Evolutionary conservation across 1,140 invertebrate species (phyloP), one percentile per base, ranked within the genome.

Genomic region (Oreohelix idahoensis): DNA sequence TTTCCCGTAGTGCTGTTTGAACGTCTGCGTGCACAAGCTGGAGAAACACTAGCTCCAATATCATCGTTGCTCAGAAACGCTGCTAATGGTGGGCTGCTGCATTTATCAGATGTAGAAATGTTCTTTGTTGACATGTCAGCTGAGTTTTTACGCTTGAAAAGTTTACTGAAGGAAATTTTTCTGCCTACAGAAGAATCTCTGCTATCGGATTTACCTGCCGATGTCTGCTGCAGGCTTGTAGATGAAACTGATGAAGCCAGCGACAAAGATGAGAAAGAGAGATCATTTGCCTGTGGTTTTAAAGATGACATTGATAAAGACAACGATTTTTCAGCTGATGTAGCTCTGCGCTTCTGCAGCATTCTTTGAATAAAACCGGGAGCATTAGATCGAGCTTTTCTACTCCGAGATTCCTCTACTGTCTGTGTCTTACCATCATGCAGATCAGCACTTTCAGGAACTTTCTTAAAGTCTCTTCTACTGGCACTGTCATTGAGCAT

Each of bases 31-130:
- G n/a, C 8, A 66, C 11, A 13, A 13, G 20, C 11, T 11, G 63
- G 17, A 32, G 63, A 5, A 32, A 32, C 63, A 15, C 20, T 81
- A 70, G 86, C 84, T 32, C 86, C 88, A 63, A 89, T 90, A 69
- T 90, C 89, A 70, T 88, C 85, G 53, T 87, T 86, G 79, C 84
- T 84, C n/a, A 89, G 84, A 84, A 89, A 90, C n/a, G 85, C 84
- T 38, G 88, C 89, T 39, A 89, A 84, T 45, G 15, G 5, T 8
- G 42, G 42, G 42, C 5, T 45, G 42, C 5, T 45, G 42, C 5
- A 15, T 45, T 45, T 15, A 5, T 45, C 42, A 45, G 42, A 45
- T 8, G 5, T 45, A 8, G 42, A 45, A 8, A 15, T 82, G 58
- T 77, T 74, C 75, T 71, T 69, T 71, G 35, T 51, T 69, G 83